Evolutionary conservation across 2,888 invertebrate genomes (phyloP).

Genomic region (Dugesia japonica): DNA sequence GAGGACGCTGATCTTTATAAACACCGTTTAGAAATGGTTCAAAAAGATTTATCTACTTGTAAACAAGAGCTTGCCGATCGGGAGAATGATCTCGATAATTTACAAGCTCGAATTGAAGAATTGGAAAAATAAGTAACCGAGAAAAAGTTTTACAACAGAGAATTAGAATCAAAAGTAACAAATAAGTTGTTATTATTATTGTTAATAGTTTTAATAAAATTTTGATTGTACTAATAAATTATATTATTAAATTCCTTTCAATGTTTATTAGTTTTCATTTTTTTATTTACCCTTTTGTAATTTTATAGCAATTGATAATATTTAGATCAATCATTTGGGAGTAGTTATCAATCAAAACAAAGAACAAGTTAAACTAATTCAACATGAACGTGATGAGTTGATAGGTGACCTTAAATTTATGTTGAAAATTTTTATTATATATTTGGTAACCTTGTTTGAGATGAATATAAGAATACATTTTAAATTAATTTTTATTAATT

Average conservation of each 20-base stretch:
- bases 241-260: too few relatives aligned
- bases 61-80: background rate
- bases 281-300: too few relatives aligned
- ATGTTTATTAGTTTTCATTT: too few relatives aligned
- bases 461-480: too few relatives aligned
- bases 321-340: background rate
- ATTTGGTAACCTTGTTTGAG: too few relatives aligned
- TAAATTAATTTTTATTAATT: too few relatives aligned
- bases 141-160: slow-evolving; percentile 37
- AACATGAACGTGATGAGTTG: background rate
- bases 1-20: background rate
- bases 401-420: too few relatives aligned
- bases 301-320: background rate
- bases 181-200: too few relatives aligned
- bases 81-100: background rate
- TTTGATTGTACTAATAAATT: too few relatives aligned
- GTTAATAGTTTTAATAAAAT: too few relatives aligned
- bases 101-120: slow-evolving; percentile 38
- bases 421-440: too few relatives aligned
- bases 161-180: slow-evolving; percentile 12
- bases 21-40: background rate
- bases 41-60: background rate
- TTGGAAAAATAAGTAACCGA: slow-evolving; percentile 45
- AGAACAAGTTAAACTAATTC: background rate
- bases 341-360: background rate